Percentiles rank a stretch among this genome's conserved stretches.
phyloP scores from a whole-genome alignment of 2,888 invertebrate genomes.

The Rhagonycha fulva region DNA sequence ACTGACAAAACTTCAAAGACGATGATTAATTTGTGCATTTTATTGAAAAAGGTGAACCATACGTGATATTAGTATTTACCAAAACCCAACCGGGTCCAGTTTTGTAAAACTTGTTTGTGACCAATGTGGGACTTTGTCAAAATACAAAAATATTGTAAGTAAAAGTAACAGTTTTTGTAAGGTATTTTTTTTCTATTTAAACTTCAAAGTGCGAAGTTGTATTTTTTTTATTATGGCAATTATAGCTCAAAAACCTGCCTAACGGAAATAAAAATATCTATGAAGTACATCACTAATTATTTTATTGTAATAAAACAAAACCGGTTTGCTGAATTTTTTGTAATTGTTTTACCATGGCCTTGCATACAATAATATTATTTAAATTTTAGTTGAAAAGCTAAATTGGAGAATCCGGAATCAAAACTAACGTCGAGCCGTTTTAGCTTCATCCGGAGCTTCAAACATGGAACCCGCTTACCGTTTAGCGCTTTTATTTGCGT shows the following conservation, averaged over 20 bases:
- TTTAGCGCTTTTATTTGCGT: neutral
- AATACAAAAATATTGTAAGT: neutral
- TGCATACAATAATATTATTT: neutral
- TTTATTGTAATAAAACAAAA: neutral
- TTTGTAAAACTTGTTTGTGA: neutral
- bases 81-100: neutral
- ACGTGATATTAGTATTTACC: neutral
- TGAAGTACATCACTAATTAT: neutral
- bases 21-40: neutral
- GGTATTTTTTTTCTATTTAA: neutral
- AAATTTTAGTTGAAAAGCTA: neutral
- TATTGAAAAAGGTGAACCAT: neutral
- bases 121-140: neutral
- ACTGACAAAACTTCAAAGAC: neutral
- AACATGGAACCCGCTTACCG: neutral
- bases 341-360: neutral
- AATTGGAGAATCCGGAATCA: neutral
- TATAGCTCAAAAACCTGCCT: neutral
- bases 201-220: neutral
- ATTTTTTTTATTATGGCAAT: neutral
- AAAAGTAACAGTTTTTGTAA: neutral
- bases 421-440: neutral
- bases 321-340: neutral
- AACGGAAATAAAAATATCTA: neutral
- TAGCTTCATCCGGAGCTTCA: neutral